Conservation (phyloP, 2,888 invertebrate species). For the Eulithis prunata region DNA sequence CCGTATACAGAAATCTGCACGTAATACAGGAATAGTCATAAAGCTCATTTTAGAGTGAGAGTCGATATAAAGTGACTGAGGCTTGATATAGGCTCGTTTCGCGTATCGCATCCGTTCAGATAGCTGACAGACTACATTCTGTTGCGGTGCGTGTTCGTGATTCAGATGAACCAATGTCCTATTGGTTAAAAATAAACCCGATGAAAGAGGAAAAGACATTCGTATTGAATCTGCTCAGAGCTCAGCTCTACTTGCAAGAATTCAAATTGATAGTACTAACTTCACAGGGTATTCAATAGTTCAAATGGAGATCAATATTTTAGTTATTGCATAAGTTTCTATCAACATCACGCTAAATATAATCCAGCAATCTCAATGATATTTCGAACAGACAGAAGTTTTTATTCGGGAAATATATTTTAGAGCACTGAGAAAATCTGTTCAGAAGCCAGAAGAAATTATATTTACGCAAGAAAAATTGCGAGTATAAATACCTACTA, state of each 20-base stretch:
- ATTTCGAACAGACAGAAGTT: neutral
- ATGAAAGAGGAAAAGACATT: conserved; percentile 9
- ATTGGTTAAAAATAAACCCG: conserved; percentile 34
- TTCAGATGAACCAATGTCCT: conserved; percentile 40
- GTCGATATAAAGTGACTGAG: conserved; percentile 9
- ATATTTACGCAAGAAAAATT: neutral
- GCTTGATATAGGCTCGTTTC: conserved; percentile 49
- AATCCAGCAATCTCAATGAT: neutral
- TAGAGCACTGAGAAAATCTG: neutral
- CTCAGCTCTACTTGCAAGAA: neutral
- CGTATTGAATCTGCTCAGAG: neutral
- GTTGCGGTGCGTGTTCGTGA: conserved; percentile 40
- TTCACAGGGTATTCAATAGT: neutral
- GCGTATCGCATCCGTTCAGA: conserved; percentile 68
- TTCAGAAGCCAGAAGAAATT: neutral
- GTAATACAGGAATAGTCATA: too few species aligned
- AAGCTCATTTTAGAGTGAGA: neutral
- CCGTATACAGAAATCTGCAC: too few species aligned
- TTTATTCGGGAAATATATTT: neutral
- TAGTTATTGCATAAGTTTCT: too few species aligned
- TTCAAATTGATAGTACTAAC: neutral
- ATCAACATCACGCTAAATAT: too few species aligned
- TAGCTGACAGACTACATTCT: conserved; percentile 49
- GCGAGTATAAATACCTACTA: neutral
- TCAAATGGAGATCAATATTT: too few species aligned